Conservation (phyloP, 2,888 invertebrate genomes). For the Eulithis testata region DNA sequence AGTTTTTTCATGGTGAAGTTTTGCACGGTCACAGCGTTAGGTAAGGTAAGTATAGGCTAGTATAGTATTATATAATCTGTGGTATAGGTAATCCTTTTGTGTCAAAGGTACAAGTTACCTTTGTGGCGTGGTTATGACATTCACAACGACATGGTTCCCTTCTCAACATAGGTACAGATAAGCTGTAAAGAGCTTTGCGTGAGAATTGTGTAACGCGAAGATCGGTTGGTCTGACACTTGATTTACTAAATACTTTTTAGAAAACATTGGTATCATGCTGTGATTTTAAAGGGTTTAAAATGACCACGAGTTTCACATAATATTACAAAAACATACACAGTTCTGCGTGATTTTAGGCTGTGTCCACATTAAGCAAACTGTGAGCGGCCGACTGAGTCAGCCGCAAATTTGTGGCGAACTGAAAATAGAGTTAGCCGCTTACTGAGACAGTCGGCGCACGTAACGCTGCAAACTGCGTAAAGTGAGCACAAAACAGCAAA, state of each 20-base stretch:
- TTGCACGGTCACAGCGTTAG: background rate
- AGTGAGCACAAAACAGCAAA: too few relatives aligned
- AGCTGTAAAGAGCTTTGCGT: conserved; percentile 21
- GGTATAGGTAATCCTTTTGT: background rate
- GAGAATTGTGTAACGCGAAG: conserved; percentile 10
- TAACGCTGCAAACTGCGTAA: too few relatives aligned
- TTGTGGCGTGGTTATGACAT: conserved; percentile 21
- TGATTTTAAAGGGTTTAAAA: background rate
- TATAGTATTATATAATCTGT: too few relatives aligned
- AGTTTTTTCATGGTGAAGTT: background rate
- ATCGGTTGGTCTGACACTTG: conserved; percentile 11
- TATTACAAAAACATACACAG: too few relatives aligned
- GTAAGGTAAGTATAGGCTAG: too few relatives aligned
- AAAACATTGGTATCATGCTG: background rate
- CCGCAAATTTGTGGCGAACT: too few relatives aligned
- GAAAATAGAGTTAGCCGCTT: too few relatives aligned
- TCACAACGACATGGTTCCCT: conserved; percentile 25
- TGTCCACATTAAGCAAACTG: too few relatives aligned
- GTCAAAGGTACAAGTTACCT: conserved; percentile 18
- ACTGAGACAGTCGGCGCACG: too few relatives aligned
- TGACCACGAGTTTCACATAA: too few relatives aligned
- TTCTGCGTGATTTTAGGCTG: too few relatives aligned
- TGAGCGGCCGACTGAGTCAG: too few relatives aligned
- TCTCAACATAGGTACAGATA: conserved; percentile 18
- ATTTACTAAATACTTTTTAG: conserved; percentile 3